phyloP scores from a whole-genome alignment of 2,888 invertebrate genomes.

The Bimastos eiseni region DNA sequence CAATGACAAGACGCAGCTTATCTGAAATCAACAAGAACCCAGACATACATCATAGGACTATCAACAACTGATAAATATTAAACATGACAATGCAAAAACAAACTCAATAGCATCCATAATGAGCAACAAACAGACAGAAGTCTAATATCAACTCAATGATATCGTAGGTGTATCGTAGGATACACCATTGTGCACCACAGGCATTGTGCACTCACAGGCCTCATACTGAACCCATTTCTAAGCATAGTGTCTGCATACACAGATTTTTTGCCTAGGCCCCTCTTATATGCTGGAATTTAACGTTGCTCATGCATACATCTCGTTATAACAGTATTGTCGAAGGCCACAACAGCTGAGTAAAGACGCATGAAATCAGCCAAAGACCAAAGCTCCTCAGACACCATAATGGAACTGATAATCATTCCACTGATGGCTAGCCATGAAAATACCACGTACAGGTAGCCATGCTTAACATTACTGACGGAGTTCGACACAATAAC shows the following conservation, averaged over 20 bases:
- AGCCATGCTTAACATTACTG: no score
- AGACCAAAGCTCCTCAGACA: no score
- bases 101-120: not conserved
- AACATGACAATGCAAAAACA: not conserved
- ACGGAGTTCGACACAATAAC: no score
- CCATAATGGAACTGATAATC: no score
- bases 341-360: not conserved
- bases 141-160: no score
- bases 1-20: not conserved
- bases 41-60: not conserved
- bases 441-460: no score
- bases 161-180: no score
- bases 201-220: no score
- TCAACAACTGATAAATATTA: not conserved
- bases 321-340: not conserved
- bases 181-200: no score
- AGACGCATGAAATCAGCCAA: not conserved
- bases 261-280: not conserved
- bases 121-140: not conserved
- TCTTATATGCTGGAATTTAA: not conserved
- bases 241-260: not conserved
- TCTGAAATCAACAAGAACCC: not conserved
- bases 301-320: not conserved
- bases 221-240: not conserved
- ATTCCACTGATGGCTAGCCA: no score